Conservation (phyloP, 2,888 invertebrate genomes). For the Pteria penguin region DNA sequence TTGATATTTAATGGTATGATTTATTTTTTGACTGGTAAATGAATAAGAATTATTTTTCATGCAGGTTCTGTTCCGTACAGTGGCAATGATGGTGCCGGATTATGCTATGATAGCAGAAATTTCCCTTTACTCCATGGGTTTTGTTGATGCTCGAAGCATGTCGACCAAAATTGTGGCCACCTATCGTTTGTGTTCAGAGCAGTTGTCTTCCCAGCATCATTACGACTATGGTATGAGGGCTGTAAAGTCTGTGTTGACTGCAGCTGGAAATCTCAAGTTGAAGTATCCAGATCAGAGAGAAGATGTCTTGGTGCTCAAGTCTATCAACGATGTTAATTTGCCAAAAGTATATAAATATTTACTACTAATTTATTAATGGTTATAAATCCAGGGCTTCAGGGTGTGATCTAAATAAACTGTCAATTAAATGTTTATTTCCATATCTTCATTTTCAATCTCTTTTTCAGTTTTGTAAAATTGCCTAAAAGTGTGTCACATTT, state of each 20-base stretch:
- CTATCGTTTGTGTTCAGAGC: constrained; percentile 79
- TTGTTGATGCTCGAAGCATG: constrained; percentile 77
- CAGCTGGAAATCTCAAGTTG: constrained; percentile 79
- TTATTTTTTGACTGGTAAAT: too few species aligned
- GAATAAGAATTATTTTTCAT: too few species aligned
- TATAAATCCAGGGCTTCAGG: too few species aligned
- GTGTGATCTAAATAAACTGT: too few species aligned
- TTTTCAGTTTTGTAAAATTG: too few species aligned
- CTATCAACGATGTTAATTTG: constrained; percentile 79
- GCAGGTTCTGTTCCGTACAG: constrained; percentile 79
- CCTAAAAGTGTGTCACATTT: too few species aligned
- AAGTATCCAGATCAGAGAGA: constrained; percentile 77
- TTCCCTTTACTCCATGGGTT: constrained; percentile 80
- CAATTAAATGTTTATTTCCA: too few species aligned
- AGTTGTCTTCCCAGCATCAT: constrained; percentile 80
- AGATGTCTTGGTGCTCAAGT: constrained; percentile 78
- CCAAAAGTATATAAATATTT: constrained; percentile 73
- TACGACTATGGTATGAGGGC: constrained; percentile 81
- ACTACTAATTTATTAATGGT: too few species aligned
- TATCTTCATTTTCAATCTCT: too few species aligned
- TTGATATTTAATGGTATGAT: too few species aligned
- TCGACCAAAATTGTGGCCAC: constrained; percentile 80
- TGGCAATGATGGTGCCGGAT: constrained; percentile 81
- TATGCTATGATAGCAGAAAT: constrained; percentile 80
- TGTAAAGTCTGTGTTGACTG: constrained; percentile 79